Evolutionary conservation across 2,113 vertebrate genomes (phyloP).

Genomic region (Pitta sordida): DNA sequence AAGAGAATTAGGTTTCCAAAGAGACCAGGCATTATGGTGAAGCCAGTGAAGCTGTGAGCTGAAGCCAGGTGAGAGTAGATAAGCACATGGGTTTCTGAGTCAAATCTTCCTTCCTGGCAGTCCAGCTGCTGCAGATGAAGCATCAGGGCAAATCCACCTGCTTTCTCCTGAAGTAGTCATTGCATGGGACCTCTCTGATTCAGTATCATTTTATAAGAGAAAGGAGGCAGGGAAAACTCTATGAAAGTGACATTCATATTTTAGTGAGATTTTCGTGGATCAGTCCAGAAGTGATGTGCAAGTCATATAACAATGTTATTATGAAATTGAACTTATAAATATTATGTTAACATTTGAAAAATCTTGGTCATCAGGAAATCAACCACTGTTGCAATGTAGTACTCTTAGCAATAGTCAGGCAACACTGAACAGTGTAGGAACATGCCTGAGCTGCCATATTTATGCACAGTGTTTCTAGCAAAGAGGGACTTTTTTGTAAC

Average conservation of each 20-base stretch:
- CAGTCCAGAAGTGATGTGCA: neutral
- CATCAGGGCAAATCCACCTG: neutral
- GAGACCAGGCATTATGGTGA: neutral
- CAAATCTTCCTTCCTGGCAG: neutral
- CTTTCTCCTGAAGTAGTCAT: neutral
- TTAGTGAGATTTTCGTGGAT: neutral
- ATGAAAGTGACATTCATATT: neutral
- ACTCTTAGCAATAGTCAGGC: neutral
- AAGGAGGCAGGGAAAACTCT: neutral
- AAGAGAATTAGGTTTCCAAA: neutral
- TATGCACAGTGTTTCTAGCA: neutral
- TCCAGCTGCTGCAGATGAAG: neutral
- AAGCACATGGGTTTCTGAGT: neutral
- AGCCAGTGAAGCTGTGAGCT: neutral
- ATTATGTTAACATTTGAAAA: neutral
- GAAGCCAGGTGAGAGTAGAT: neutral
- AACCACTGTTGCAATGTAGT: neutral
- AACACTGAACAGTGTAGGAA: neutral
- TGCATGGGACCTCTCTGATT: rapidly evolving
- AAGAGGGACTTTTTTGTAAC: neutral
- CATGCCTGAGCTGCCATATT: neutral
- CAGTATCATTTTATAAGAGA: neutral
- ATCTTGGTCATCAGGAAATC: neutral
- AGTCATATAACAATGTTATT: neutral
- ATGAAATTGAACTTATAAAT: neutral